Conservation (phyloP, 1,140 invertebrate genomes). For the Bombus confusus region DNA sequence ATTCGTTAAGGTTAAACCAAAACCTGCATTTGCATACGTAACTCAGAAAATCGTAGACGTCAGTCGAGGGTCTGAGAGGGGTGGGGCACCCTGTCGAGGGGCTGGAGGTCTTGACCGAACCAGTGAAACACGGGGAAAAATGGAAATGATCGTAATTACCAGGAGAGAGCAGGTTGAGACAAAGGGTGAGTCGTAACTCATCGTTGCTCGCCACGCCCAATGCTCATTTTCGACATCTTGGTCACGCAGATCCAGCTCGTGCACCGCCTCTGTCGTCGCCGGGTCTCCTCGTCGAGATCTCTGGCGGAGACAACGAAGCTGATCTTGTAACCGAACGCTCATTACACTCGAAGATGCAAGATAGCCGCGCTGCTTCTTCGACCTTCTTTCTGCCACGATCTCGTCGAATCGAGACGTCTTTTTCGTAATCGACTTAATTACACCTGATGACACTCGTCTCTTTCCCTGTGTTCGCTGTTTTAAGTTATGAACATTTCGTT, state of each 20-base stretch:
- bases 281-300: slow-evolving; percentile 47
- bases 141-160: slow-evolving; percentile 63
- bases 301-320: slow-evolving; percentile 29
- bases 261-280: slow-evolving; percentile 47
- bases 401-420: not conserved
- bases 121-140: not conserved
- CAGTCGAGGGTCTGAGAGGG: not conserved
- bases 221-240: slow-evolving; percentile 56
- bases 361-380: slow-evolving; percentile 13
- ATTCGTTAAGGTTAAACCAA: not conserved
- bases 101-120: not conserved
- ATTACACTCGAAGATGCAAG: slow-evolving; percentile 52
- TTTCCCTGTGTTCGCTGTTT: not conserved
- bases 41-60: not conserved
- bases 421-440: slow-evolving; percentile 36
- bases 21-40: not conserved
- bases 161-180: slow-evolving; percentile 44
- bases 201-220: slow-evolving; percentile 58
- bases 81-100: slow-evolving; percentile 22
- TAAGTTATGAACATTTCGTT: too few relatives aligned
- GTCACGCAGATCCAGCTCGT: slow-evolving; percentile 48
- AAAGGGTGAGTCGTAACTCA: slow-evolving; percentile 65
- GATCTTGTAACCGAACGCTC: slow-evolving; percentile 56
- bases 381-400: not conserved
- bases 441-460: not conserved